Evolutionary conservation across 2,888 invertebrate species (phyloP), one percentile per base, ranked within the genome.

Genomic region (Spisula solida): DNA sequence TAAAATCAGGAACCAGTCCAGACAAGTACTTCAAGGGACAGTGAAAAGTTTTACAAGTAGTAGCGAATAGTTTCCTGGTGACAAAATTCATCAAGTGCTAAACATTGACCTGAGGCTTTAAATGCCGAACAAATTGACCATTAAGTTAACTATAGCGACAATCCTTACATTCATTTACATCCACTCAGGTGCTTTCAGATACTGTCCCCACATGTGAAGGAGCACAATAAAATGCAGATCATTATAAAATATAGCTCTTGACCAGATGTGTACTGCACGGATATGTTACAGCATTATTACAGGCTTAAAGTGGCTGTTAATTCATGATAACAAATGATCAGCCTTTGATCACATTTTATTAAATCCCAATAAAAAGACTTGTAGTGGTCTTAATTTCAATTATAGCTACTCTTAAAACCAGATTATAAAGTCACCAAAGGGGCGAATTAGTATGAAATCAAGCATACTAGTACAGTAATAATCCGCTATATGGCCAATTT

Each of bases 301-400:
- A 80, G 80, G 25, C 80, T 81, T 81, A 1, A 70, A 80, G 87
- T 66, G 87, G 87, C 47, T 60, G 83, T 83, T 83, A 88, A 87
- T 48, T 75, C 83, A 66, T 48, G 60, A 88, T 83, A 84, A 88
- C 79, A 14, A 66, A 29, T 84, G 47, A 83, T 83, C 80, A 25
- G 31, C 25, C 86, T 88, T 88, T 88, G 87, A 88, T 88, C 87
- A 48, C 31, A 70, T 55, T 83, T 84, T 88, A 88, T 88, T 81
- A 84, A 80, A 80, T 83, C 41, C 34, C 31, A 66, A 84, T 88
- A 84, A 85, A 82, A 85, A 85, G 55, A 66, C 56, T 81, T 75
- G 31, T 31, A 55, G 85, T 81, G 55, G 70, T 81, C 84, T 81
- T 87, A 82, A 87, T 87, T 55, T 87, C 87, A 87, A 87, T 87